Conservation (phyloP, 2,888 invertebrate genomes). For the Eupithecia insigniata region DNA sequence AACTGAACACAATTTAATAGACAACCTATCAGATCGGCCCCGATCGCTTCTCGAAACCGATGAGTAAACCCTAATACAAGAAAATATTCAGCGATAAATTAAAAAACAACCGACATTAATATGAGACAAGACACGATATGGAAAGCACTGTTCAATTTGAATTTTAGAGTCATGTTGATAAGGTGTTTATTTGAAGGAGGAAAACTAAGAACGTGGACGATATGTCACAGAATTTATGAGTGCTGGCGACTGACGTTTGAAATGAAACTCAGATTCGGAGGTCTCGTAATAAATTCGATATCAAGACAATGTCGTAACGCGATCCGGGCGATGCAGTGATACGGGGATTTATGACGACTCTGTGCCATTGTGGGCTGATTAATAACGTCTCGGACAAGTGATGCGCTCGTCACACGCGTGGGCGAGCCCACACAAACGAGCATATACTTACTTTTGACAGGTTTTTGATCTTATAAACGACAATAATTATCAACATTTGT, state of each 20-base stretch:
- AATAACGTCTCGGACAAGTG: constrained; percentile 55
- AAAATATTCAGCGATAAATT: constrained; percentile 71
- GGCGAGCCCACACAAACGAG: constrained; percentile 38
- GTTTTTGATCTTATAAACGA: constrained; percentile 3
- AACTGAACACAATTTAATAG: constrained; percentile 51
- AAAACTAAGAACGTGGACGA: constrained; percentile 73
- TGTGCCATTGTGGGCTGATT: constrained; percentile 59
- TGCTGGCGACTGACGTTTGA: constrained; percentile 67
- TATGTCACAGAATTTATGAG: constrained; percentile 81
- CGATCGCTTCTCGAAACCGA: constrained; percentile 56
- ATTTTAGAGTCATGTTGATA: constrained; percentile 54
- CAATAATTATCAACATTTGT: neutral
- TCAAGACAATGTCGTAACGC: constrained; percentile 79
- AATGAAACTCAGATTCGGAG: constrained; percentile 62
- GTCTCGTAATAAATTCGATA: constrained; percentile 76
- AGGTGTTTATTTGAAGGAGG: constrained; percentile 51
- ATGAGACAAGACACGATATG: constrained; percentile 68
- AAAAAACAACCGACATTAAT: constrained; percentile 75
- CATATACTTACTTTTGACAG: constrained; percentile 32
- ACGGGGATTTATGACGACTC: constrained; percentile 72
- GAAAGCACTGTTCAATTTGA: constrained; percentile 53
- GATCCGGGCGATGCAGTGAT: constrained; percentile 75
- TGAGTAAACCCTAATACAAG: constrained; percentile 60
- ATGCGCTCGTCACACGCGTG: constrained; percentile 33
- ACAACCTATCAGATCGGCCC: constrained; percentile 53